Evolutionary conservation across 2,797 vertebrate genomes (phyloP).

Genomic region (Kryptolebias ocellatus): DNA sequence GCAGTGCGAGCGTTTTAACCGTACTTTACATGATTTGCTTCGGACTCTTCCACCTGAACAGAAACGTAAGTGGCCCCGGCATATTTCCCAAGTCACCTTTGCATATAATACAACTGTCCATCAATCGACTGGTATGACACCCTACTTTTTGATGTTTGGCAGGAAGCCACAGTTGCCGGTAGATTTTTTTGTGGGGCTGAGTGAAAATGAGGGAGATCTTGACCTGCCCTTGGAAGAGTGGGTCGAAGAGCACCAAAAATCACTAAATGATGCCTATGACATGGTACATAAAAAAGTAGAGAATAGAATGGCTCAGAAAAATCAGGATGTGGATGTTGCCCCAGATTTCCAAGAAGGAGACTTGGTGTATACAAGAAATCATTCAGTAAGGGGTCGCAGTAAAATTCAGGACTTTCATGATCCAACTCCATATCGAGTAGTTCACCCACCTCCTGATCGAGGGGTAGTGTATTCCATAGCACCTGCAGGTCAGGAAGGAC

Average conservation of each 20-base stretch:
- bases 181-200: background rate
- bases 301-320: background rate
- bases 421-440: background rate
- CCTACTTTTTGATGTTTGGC: background rate
- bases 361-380: background rate
- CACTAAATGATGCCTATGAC: background rate
- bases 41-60: background rate
- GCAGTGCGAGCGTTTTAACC: too few species aligned
- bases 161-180: background rate
- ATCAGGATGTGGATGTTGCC: background rate
- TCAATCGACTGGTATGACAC: background rate
- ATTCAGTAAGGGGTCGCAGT: background rate
- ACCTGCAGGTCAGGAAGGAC: background rate
- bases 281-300: background rate
- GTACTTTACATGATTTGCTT: too few species aligned
- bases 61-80: background rate
- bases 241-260: background rate
- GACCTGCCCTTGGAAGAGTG: background rate
- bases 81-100: background rate
- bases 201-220: background rate
- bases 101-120: background rate
- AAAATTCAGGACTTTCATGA: slow-evolving; percentile 7
- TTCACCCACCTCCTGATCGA: background rate
- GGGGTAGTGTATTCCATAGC: background rate
- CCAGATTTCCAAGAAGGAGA: background rate